Base-by-base conservation (phyloP, 2,797 vertebrate species). In the Urosaurus nigricauda region DNA sequence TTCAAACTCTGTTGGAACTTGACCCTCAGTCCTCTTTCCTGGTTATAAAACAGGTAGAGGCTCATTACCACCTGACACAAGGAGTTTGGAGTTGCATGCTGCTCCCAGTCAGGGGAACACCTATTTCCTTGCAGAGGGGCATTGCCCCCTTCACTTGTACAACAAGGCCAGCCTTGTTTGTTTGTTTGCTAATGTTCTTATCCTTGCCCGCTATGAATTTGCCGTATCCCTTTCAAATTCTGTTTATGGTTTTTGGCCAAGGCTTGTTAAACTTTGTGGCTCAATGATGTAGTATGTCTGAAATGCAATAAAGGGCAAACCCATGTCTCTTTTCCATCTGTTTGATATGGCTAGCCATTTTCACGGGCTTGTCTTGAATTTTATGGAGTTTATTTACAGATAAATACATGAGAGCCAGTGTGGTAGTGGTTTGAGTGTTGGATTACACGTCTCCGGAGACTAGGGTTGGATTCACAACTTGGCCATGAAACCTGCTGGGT, bases 361-460 rank as follows among this genome's bases (percentile, higher is more conserved):
- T 81, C 83, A 77, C 37, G 70, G 32, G 24, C 75, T 35, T 88
- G 71, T 32, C 82, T 56, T 75, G 21, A 6, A 5, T 77, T 80
- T 85, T 81, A 85, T 70, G 14, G 29, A 26, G 32, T 37, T 74
- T 85, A 81, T 85, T 87, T 87, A 68, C 58, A 84, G 70, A 60
- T 56, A 81, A 81, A 75, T 85, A 60, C 35, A 51, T 9, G 47
- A 51, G 47, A 51, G 47, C 47, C 47, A 51, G 1, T 9, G 7
- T 51, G 7, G 7, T 9, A 51, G 47, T 51, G 47, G 47, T 51
- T 51, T 51, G 47, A 51, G 47, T 51, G 47, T 51, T 51, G 47
- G 47, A 51, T 9, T 51, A 51, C 47, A 51, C 7, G 47, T 9
- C 47, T 51, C 47, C 9, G 47, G 47, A 51, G 47, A 51, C 47